Percentiles rank a stretch among this genome's conserved stretches.
Evolutionary conservation across 2,888 invertebrate genomes (phyloP).

Genomic region (Gisinianus flammeolus): DNA sequence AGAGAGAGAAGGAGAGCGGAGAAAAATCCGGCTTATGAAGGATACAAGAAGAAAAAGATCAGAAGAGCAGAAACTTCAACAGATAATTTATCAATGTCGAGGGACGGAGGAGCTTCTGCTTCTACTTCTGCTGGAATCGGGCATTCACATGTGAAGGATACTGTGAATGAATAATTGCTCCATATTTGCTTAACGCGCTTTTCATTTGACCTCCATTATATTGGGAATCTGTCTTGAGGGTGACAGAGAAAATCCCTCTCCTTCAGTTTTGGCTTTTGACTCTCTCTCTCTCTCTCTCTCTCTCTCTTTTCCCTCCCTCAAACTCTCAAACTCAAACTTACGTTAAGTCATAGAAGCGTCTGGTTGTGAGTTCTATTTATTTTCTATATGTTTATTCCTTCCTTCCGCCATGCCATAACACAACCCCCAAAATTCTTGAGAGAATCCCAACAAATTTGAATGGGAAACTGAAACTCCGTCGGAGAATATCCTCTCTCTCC

Average conservation of each 20-base stretch:
- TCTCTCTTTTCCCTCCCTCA: not conserved
- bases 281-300: not conserved
- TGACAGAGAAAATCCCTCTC: not conserved
- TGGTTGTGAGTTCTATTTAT: not conserved
- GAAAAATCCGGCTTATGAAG: slow-evolving; percentile 11
- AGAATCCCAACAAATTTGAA: not conserved
- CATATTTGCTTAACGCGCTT: slow-evolving; percentile 50
- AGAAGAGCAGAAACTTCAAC: slow-evolving; percentile 40
- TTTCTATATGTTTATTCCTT: not conserved
- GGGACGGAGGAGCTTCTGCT: slow-evolving; percentile 9
- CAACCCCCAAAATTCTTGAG: not conserved
- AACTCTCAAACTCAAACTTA: not conserved
- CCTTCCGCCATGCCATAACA: too few species aligned
- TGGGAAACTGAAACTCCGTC: too few species aligned
- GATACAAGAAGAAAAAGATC: slow-evolving; percentile 18
- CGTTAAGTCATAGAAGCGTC: not conserved
- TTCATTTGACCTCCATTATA: slow-evolving; percentile 45
- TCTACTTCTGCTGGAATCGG: slow-evolving; percentile 37
- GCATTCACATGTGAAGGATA: slow-evolving; percentile 39
- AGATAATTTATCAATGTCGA: slow-evolving; percentile 57
- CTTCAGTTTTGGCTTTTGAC: not conserved
- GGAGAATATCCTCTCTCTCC: not conserved
- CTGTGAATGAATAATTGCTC: slow-evolving; percentile 55
- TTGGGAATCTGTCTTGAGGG: not conserved
- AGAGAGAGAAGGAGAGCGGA: not conserved